Percentiles rank a stretch among this genome's conserved stretches.
These are phyloP conservation scores for Caenorhabditis tropicalis DNA, from an alignment of 1,140 invertebrate genomes.

Conservation along the genomic window DNA sequence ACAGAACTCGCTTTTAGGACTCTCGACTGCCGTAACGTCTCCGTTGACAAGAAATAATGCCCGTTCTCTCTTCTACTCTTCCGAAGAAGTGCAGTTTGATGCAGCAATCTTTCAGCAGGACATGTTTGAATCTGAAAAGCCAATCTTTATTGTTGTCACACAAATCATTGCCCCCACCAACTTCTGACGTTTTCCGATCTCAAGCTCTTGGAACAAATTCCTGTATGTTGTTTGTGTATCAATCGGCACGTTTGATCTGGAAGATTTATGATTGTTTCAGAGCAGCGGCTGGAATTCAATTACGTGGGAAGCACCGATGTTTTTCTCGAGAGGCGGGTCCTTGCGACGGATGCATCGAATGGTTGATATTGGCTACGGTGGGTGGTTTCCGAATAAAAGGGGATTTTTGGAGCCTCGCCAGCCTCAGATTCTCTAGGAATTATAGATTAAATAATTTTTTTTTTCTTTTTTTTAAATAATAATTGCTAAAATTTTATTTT, in stretches of 20 bases:
- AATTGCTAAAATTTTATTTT: too few relatives aligned
- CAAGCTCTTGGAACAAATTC: conserved; percentile 34
- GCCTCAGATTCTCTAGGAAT: conserved; percentile 17
- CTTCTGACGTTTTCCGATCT: conserved; percentile 21
- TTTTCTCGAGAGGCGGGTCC: conserved; percentile 34
- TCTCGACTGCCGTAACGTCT: neutral
- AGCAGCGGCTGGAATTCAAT: neutral
- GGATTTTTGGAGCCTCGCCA: conserved; percentile 13
- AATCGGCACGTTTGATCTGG: conserved; percentile 20
- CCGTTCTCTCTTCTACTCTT: neutral
- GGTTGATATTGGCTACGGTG: conserved; percentile 38
- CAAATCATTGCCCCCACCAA: neutral
- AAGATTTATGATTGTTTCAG: neutral
- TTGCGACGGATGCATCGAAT: conserved; percentile 6
- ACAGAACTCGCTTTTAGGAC: neutral
- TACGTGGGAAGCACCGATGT: neutral
- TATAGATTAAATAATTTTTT: too few relatives aligned
- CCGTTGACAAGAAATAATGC: conserved; percentile 1
- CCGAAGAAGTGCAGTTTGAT: neutral
- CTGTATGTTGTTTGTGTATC: conserved; percentile 30
- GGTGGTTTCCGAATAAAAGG: conserved; percentile 23
- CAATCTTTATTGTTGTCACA: neutral
- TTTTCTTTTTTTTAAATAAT: too few relatives aligned
- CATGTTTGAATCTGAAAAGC: conserved; percentile 23
- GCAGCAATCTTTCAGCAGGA: conserved; percentile 16